Evolutionary conservation across 2,888 invertebrate genomes (phyloP).

Genomic region (Hoplodrina ambigua): DNA sequence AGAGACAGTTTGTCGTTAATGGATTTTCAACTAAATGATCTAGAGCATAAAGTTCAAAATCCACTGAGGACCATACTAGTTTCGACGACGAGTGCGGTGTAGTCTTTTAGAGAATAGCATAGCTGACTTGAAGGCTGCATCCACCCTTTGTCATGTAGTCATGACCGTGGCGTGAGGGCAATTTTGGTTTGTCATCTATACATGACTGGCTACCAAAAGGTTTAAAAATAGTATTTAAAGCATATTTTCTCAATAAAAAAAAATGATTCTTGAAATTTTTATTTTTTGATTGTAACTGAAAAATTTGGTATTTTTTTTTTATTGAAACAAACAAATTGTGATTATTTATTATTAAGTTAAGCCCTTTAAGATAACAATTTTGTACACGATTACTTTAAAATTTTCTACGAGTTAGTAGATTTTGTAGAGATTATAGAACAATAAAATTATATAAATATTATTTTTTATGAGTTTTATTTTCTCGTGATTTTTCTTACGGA

Average conservation of each 20-base stretch:
- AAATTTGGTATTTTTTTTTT: conserved; percentile 24
- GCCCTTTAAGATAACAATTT: conserved; percentile 39
- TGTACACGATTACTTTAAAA: conserved; percentile 35
- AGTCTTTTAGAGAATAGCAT: too few species aligned
- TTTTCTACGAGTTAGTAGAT: conserved; percentile 55
- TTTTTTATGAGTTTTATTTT: conserved; percentile 16
- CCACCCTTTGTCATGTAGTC: too few species aligned
- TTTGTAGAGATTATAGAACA: conserved; percentile 60
- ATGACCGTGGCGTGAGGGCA: too few species aligned
- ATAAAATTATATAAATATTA: conserved; percentile 51
- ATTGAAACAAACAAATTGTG: conserved; percentile 50
- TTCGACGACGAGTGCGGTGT: too few species aligned
- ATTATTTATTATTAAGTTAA: conserved; percentile 58
- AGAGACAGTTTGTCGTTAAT: too few species aligned
- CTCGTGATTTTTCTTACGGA: too few species aligned
- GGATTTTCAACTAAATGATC: too few species aligned
- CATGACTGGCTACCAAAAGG: too few species aligned
- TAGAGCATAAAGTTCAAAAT: too few species aligned
- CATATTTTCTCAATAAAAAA: conserved; percentile 20
- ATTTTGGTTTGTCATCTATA: too few species aligned
- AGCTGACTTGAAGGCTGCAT: too few species aligned
- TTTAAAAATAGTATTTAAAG: conserved; percentile 2
- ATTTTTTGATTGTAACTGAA: conserved; percentile 15
- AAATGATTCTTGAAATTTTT: conserved; percentile 11
- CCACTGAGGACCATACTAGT: too few species aligned